Conservation (phyloP, 2,797 vertebrate species). For the Crax fasciolata region DNA sequence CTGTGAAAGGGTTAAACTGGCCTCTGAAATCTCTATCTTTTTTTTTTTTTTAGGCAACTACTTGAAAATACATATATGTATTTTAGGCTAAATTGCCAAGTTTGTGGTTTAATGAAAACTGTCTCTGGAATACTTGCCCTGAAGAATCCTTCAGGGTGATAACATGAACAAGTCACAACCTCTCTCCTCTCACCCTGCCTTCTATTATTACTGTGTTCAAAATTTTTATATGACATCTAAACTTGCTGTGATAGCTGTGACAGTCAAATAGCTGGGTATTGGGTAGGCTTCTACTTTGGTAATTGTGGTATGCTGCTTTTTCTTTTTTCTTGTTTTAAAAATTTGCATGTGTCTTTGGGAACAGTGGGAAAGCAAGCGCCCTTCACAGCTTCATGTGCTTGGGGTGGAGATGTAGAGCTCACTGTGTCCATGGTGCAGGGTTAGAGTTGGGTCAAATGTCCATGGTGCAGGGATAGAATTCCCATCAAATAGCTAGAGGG, state of each 20-base stretch:
- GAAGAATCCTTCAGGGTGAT: conserved; percentile 75
- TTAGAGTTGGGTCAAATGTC: not conserved
- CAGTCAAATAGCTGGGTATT: conserved; percentile 41
- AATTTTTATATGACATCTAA: conserved; percentile 68
- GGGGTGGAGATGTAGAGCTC: not conserved
- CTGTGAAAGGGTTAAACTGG: conserved; percentile 73
- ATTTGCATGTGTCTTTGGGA: not conserved
- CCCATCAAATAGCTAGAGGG: not conserved
- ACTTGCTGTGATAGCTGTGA: conserved; percentile 68
- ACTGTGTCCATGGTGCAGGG: rapidly evolving
- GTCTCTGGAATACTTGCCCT: conserved; percentile 78
- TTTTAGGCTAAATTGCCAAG: conserved; percentile 62
- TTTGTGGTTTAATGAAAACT: conserved; percentile 80
- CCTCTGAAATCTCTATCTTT: conserved; percentile 32
- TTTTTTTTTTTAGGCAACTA: conserved; percentile 77
- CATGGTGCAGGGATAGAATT: not conserved
- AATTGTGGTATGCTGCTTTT: not conserved
- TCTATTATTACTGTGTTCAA: conserved; percentile 67
- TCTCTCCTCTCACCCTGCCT: conserved; percentile 57
- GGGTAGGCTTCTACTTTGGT: conserved; percentile 17
- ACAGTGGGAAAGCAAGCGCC: not conserved
- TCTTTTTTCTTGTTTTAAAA: not conserved
- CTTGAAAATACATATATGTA: conserved; percentile 32
- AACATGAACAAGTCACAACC: conserved; percentile 48
- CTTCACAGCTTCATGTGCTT: not conserved